These are phyloP conservation scores for Tenrec ecaudatus DNA, from an alignment of 2,113 vertebrate species.

Conservation along the genomic window DNA sequence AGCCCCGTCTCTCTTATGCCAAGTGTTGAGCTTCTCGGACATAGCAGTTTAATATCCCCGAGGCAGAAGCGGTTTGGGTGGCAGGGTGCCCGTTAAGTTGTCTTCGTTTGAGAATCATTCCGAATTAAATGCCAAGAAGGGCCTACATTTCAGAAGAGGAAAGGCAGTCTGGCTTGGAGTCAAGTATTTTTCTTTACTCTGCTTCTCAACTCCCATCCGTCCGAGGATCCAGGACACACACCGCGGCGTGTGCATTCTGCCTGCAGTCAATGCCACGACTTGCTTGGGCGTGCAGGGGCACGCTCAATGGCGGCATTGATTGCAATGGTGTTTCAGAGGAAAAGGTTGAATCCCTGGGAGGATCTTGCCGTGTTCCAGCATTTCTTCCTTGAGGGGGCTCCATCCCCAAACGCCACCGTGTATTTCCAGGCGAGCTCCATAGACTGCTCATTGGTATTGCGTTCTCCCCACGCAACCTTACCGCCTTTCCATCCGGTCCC, in stretches of 20 bases:
- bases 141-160: not conserved
- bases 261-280: not conserved
- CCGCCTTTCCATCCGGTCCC: not conserved
- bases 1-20: not conserved
- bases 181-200: not conserved
- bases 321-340: not conserved
- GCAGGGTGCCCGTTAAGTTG: not conserved
- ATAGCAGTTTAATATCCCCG: not conserved
- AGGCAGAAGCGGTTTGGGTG: not conserved
- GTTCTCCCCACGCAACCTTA: not conserved
- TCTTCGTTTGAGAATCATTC: conserved; percentile 4
- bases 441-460: not conserved
- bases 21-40: fast-evolving
- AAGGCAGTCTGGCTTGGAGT: not conserved
- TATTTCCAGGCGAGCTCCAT: not conserved
- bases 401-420: not conserved
- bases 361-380: not conserved
- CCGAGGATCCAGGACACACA: not conserved
- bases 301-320: not conserved
- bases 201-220: not conserved
- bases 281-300: too few relatives aligned
- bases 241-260: not conserved
- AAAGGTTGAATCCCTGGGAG: not conserved
- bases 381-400: not conserved
- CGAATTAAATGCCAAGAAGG: not conserved